Percentiles rank a stretch among this genome's conserved stretches.
Conservation (phyloP, 2,888 invertebrate species). For the Pandemis heparana region DNA sequence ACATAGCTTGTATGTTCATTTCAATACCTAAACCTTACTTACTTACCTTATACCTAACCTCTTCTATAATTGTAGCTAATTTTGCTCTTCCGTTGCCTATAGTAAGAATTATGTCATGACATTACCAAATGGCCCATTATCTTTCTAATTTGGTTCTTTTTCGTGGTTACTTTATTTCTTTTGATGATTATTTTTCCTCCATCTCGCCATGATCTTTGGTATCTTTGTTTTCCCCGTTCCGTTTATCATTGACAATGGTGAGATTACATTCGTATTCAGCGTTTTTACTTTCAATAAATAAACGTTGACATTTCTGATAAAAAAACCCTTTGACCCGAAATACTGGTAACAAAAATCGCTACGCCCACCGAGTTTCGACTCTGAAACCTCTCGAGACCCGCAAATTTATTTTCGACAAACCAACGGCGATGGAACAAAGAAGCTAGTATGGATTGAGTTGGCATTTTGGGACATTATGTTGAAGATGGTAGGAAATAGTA, state of each 20-base stretch:
- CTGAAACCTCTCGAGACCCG: conserved; percentile 45
- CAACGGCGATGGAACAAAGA: conserved; percentile 36
- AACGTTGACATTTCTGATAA: conserved; percentile 34
- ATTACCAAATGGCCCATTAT: no score
- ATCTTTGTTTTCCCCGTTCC: background rate
- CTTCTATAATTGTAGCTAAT: no score
- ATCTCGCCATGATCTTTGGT: background rate
- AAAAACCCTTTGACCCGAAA: conserved; percentile 27
- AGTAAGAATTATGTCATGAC: no score
- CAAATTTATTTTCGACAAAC: conserved; percentile 56
- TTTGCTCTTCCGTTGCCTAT: no score
- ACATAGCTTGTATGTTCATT: no score
- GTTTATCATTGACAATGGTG: background rate
- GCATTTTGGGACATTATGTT: conserved; percentile 12
- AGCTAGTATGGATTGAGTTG: background rate
- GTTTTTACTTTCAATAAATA: conserved; percentile 13
- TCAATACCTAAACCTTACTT: no score
- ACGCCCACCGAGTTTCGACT: conserved; percentile 23
- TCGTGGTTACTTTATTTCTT: no score
- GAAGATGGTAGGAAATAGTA: no score
- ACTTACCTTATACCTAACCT: no score
- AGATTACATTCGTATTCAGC: background rate
- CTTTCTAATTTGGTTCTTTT: no score
- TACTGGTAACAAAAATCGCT: conserved; percentile 30
- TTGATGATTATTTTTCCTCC: no score